Evolutionary conservation across 2,797 vertebrate species (phyloP).

Genomic region (Paedocypris micromegethes): DNA sequence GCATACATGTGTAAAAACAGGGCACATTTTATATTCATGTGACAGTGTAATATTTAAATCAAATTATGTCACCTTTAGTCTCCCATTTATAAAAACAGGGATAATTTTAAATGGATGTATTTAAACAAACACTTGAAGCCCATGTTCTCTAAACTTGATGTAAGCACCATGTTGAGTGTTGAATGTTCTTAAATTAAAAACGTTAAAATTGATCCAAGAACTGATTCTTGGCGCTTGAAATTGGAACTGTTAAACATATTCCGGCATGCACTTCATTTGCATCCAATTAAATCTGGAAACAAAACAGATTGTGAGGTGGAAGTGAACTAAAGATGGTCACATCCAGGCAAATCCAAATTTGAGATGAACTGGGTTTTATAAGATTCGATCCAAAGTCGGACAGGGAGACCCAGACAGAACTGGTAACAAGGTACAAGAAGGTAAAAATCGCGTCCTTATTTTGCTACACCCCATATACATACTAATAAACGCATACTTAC

Average conservation of each 20-base stretch:
- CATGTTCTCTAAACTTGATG: too few species aligned
- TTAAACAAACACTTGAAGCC: too few species aligned
- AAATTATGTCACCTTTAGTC: too few species aligned
- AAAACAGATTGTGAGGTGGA: constrained; percentile 20
- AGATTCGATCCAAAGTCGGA: neutral
- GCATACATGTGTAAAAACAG: neutral
- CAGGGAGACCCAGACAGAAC: neutral
- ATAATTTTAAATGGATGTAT: too few species aligned
- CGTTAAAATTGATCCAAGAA: neutral
- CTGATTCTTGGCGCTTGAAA: neutral
- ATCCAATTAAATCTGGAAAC: constrained; percentile 22
- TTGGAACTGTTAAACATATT: constrained; percentile 6
- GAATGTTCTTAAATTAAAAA: neutral
- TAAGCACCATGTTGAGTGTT: too few species aligned
- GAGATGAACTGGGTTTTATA: constrained; percentile 26
- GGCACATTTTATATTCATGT: neutral
- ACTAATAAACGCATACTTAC: too few species aligned
- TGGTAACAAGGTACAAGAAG: neutral
- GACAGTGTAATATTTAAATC: neutral
- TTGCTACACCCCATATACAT: too few species aligned
- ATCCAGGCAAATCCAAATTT: constrained; percentile 14
- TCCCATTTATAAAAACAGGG: too few species aligned
- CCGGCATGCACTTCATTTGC: constrained; percentile 10
- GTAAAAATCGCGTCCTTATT: too few species aligned
- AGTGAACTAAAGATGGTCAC: constrained; percentile 14